These are phyloP conservation scores for Ancistrus triradiatus DNA, from an alignment of 2,113 vertebrate species.

Conservation along the genomic window DNA sequence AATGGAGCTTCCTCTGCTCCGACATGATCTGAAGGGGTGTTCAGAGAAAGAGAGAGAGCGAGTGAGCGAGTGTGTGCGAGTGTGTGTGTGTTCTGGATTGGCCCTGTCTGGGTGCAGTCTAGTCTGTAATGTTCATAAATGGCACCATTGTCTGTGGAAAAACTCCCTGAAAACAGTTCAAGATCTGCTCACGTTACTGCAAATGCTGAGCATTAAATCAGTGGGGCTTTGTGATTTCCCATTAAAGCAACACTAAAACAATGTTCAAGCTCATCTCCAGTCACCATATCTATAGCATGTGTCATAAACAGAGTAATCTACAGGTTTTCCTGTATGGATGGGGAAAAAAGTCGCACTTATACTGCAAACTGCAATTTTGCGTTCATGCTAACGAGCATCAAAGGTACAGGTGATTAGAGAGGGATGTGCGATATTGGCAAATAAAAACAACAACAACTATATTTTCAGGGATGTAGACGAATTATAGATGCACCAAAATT, in stretches of 20 bases:
- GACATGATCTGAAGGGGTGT: constrained; percentile 20
- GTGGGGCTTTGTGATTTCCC: constrained; percentile 3
- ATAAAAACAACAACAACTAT: too few relatives aligned
- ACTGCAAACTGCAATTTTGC: too few relatives aligned
- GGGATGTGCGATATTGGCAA: too few relatives aligned
- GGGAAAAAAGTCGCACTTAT: too few relatives aligned
- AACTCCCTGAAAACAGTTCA: constrained; percentile 8
- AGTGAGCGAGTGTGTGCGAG: too few relatives aligned
- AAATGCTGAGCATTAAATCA: constrained; percentile 13
- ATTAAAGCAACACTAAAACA: neutral
- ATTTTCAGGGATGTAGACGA: too few relatives aligned
- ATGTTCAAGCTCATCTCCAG: neutral
- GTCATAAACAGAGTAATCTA: too few relatives aligned
- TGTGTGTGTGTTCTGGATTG: constrained; percentile 10
- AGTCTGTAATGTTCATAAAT: constrained; percentile 38
- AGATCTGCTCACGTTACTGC: constrained; percentile 36
- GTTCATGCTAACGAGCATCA: too few relatives aligned
- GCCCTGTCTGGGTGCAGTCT: constrained; percentile 32
- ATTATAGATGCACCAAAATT: too few relatives aligned
- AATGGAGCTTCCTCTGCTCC: constrained; percentile 33
- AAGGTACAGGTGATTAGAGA: too few relatives aligned
- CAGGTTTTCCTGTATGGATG: too few relatives aligned
- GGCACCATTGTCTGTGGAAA: constrained; percentile 36
- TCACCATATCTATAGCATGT: too few relatives aligned
- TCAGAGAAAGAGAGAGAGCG: neutral